Evolutionary conservation across 2,888 invertebrate species (phyloP).

Genomic region (Frankliniella intonsa): DNA sequence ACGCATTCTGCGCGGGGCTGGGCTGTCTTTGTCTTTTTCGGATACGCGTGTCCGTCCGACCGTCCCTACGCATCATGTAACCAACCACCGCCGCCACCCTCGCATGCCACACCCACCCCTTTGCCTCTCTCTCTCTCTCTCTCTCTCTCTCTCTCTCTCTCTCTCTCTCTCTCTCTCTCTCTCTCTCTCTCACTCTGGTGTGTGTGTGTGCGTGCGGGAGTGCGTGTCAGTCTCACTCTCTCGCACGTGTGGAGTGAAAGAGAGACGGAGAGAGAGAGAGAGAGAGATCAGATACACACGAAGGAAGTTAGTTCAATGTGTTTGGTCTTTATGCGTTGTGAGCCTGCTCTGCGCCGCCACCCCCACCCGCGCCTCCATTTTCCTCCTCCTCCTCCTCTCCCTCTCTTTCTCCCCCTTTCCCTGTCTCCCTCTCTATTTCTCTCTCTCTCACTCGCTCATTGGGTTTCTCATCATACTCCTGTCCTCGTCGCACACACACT

Average conservation of each 20-base stretch:
- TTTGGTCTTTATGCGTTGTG: constrained; percentile 24
- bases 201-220: background rate
- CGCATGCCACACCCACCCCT: background rate
- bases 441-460: background rate
- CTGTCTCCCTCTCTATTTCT: background rate
- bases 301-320: constrained; percentile 25
- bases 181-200: constrained; percentile 7
- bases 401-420: background rate
- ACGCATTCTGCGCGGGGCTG: background rate
- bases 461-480: background rate
- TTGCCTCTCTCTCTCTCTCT: background rate
- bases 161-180: constrained; percentile 9
- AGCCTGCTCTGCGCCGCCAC: background rate
- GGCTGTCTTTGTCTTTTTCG: background rate
- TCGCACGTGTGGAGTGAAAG: background rate
- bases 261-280: background rate
- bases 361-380: background rate
- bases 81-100: background rate
- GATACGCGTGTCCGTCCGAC: background rate
- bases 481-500: background rate
- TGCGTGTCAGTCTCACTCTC: background rate
- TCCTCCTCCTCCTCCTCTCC: background rate
- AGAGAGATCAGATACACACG: constrained; percentile 9
- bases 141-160: background rate
- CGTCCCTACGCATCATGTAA: background rate